Evolutionary conservation across 2,888 invertebrate genomes (phyloP).

Genomic region (Perdita meconis): DNA sequence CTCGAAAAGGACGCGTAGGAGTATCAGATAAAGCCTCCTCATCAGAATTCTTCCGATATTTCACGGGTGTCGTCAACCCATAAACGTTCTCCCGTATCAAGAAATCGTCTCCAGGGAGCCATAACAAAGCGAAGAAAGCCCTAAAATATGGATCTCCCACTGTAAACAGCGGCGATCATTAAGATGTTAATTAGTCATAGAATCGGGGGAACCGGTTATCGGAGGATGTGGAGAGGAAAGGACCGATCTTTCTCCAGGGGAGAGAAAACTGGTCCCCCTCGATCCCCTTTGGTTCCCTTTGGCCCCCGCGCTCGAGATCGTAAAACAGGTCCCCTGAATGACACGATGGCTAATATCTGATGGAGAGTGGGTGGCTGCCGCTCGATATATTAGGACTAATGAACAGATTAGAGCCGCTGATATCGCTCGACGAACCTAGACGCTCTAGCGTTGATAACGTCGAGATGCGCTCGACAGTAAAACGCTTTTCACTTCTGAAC

Average conservation of each 20-base stretch:
- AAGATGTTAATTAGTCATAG: constrained; percentile 27
- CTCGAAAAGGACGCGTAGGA: constrained; percentile 18
- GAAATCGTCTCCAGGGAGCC: constrained; percentile 1
- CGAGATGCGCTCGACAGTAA: not conserved
- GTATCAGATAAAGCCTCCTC: too few relatives aligned
- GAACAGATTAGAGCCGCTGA: constrained; percentile 78
- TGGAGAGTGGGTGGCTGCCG: constrained; percentile 75
- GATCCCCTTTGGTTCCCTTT: too few relatives aligned
- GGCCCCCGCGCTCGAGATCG: constrained; percentile 53
- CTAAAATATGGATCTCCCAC: constrained; percentile 11
- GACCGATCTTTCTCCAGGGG: not conserved
- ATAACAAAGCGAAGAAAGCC: constrained; percentile 9
- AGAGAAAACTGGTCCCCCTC: constrained; percentile 32
- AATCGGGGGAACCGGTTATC: constrained; percentile 16
- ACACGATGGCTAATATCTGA: constrained; percentile 64
- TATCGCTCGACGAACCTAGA: constrained; percentile 54
- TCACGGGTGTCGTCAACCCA: not conserved
- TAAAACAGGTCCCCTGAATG: constrained; percentile 70
- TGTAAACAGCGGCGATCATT: constrained; percentile 20
- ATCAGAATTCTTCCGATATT: too few relatives aligned
- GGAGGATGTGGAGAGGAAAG: not conserved
- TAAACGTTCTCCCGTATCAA: too few relatives aligned
- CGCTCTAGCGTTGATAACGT: constrained; percentile 32
- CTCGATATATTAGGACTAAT: constrained; percentile 80
- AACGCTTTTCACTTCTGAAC: not conserved